These are phyloP conservation scores for Trissolcus brochymenae DNA, from an alignment of 2,888 invertebrate species.

Conservation along the genomic window DNA sequence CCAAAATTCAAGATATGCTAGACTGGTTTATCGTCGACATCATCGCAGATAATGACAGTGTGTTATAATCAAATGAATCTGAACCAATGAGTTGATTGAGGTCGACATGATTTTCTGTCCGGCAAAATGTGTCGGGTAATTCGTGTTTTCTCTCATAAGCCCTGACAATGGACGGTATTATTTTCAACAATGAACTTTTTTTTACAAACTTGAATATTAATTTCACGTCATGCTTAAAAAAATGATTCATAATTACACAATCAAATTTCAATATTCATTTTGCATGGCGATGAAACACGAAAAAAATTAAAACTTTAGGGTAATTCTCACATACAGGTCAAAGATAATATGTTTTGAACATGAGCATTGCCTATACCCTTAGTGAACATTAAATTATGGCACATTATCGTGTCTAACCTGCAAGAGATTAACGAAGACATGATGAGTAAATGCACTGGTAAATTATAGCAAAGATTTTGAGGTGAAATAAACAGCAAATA, in stretches of 20 bases:
- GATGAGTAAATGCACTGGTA: slow-evolving; percentile 12
- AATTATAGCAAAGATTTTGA: too few species aligned
- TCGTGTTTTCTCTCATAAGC: neutral
- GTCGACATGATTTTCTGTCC: slow-evolving; percentile 19
- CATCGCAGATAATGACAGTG: slow-evolving; percentile 22
- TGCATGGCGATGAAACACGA: too few species aligned
- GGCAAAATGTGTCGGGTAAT: slow-evolving; percentile 13
- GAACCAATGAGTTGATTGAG: slow-evolving; percentile 16
- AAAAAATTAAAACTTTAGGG: too few species aligned
- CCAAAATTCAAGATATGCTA: slow-evolving; percentile 41
- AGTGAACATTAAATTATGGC: slow-evolving; percentile 18
- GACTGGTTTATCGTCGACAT: slow-evolving; percentile 29
- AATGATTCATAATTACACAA: too few species aligned
- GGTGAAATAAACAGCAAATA: too few species aligned
- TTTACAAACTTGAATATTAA: too few species aligned
- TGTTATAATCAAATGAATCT: slow-evolving; percentile 38
- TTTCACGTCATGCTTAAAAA: too few species aligned
- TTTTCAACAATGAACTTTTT: too few species aligned
- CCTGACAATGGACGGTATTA: too few species aligned
- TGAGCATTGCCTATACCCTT: slow-evolving; percentile 10
- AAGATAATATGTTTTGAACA: slow-evolving; percentile 8
- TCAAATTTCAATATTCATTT: too few species aligned
- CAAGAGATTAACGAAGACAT: slow-evolving; percentile 20
- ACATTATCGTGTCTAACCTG: slow-evolving; percentile 18
- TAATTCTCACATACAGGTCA: neutral